Evolutionary conservation across 2,797 vertebrate species (phyloP).

Genomic region (Falco concolor): DNA sequence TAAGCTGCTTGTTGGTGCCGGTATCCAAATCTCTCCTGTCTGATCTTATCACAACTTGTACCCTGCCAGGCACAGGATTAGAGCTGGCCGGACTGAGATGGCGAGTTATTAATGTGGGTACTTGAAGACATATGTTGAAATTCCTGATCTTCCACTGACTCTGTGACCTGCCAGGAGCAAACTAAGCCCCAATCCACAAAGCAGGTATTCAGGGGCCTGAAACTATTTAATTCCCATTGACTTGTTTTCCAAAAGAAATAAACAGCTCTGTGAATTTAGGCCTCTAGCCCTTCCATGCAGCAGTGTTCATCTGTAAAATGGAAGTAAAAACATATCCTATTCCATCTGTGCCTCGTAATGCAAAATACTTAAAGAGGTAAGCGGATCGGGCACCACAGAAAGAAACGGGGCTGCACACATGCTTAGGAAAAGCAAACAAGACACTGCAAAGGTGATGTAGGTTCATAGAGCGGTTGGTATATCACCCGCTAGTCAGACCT

Average conservation of each 20-base stretch:
- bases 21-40: not conserved
- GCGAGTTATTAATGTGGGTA: not conserved
- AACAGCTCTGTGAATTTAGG: not conserved
- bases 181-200: not conserved
- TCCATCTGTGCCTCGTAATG: not conserved
- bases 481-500: not conserved
- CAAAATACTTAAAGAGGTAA: not conserved
- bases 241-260: constrained; percentile 16
- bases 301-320: not conserved
- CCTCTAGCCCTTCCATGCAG: not conserved
- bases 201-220: not conserved
- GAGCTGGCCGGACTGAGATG: not conserved
- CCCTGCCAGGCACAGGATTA: constrained; percentile 21
- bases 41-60: not conserved
- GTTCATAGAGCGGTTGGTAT: not conserved
- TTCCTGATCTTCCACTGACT: not conserved
- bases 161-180: not conserved
- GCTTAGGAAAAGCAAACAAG: no score
- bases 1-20: not conserved
- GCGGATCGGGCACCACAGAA: not conserved
- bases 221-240: constrained; percentile 42
- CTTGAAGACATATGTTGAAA: not conserved
- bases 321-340: not conserved
- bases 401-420: not conserved
- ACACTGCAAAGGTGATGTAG: not conserved